These are phyloP conservation scores for Pogonophryne albipinna DNA, from an alignment of 2,797 vertebrate species.

Conservation along the genomic window DNA sequence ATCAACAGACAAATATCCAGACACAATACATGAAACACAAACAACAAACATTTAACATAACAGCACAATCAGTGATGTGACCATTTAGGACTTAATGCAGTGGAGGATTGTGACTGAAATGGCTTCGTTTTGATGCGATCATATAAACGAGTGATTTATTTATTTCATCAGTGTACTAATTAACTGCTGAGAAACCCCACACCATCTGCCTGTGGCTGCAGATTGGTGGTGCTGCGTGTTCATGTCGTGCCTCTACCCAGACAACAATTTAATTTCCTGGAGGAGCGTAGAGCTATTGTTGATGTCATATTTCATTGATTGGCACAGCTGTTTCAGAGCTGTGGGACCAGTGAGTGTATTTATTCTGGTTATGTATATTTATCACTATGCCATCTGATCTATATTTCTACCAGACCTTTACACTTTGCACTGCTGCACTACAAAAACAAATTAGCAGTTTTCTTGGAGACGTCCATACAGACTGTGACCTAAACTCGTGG, in stretches of 20 bases:
- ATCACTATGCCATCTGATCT: neutral
- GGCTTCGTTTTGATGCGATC: neutral
- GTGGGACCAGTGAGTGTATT: neutral
- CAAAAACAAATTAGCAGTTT: neutral
- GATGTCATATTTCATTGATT: neutral
- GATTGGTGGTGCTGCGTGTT: neutral
- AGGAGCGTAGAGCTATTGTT: neutral
- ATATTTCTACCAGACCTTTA: neutral
- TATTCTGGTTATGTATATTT: neutral
- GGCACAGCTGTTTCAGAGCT: conserved; percentile 9
- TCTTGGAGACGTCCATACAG: neutral
- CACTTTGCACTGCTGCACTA: neutral
- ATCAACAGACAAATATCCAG: too few relatives aligned
- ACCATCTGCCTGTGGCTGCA: conserved; percentile 6
- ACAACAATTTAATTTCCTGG: conserved; percentile 6
- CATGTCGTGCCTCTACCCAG: neutral
- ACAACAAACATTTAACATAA: too few relatives aligned
- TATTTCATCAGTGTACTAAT: neutral
- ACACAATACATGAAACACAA: too few relatives aligned
- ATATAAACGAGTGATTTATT: neutral
- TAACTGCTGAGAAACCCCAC: neutral
- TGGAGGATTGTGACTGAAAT: neutral
- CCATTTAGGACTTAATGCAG: conserved; percentile 12
- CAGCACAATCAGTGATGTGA: neutral
- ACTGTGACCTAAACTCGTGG: neutral